Evolutionary conservation across 2,888 invertebrate genomes (phyloP).

Genomic region (Gasteruption jaculator): DNA sequence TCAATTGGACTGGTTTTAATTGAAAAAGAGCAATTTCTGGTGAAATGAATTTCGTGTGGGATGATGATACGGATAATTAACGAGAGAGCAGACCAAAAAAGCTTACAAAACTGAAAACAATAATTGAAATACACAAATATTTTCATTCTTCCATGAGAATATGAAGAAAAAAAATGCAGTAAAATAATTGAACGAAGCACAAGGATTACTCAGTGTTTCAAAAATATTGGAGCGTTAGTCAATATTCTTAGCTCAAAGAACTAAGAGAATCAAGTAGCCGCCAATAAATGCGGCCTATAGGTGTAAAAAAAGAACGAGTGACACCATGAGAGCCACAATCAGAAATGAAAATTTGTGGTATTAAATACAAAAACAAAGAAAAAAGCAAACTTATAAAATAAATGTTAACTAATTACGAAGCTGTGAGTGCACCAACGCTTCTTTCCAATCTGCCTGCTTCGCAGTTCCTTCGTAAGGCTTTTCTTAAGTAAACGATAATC

Average conservation of each 20-base stretch:
- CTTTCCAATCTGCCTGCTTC: constrained; percentile 21
- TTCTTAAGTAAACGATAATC: constrained; percentile 4
- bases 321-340: neutral
- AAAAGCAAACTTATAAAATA: constrained; percentile 27
- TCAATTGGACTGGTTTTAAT: too few species aligned
- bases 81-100: too few species aligned
- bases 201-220: constrained; percentile 32
- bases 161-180: too few species aligned
- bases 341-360: constrained; percentile 7
- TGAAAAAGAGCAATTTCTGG: too few species aligned
- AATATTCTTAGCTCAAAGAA: constrained; percentile 35
- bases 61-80: too few species aligned
- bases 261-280: constrained; percentile 12
- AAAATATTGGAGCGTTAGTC: constrained; percentile 32
- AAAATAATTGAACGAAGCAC: too few species aligned
- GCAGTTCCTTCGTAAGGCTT: constrained; percentile 17
- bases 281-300: constrained; percentile 17
- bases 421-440: constrained; percentile 38
- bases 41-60: too few species aligned
- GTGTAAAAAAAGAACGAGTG: constrained; percentile 11
- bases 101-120: constrained; percentile 15
- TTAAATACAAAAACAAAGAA: constrained; percentile 12
- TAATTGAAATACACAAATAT: constrained; percentile 23
- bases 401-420: constrained; percentile 34
- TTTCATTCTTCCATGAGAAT: constrained; percentile 41